Evolutionary conservation across 2,888 invertebrate species (phyloP).

Genomic region (Harpagoxenus sublaevis): DNA sequence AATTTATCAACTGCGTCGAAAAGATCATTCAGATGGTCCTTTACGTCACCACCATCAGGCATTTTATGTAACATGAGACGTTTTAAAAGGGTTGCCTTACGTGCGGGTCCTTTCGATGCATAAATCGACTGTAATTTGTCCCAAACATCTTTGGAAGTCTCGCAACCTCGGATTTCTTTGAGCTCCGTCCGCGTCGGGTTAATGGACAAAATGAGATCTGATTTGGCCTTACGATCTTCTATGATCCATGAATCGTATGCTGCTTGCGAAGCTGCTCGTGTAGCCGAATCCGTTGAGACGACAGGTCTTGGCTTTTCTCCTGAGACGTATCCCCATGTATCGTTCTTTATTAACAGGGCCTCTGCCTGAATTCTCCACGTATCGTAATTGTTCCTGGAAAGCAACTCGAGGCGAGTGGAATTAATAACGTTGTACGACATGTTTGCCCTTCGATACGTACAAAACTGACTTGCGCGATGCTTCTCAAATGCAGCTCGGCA

Average conservation of each 20-base stretch:
- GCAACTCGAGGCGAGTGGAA: not conserved
- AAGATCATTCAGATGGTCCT: not conserved
- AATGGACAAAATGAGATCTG: constrained; percentile 10
- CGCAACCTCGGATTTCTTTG: not conserved
- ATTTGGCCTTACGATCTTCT: not conserved
- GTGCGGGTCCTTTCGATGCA: constrained; percentile 12
- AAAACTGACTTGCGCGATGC: constrained; percentile 9
- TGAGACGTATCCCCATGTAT: not conserved
- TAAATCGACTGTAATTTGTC: constrained; percentile 20
- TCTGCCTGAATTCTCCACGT: constrained; percentile 8
- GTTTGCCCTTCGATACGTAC: too few relatives aligned
- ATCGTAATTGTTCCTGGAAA: not conserved
- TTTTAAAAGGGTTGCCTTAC: constrained; percentile 22
- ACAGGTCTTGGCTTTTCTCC: not conserved
- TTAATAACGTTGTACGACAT: not conserved
- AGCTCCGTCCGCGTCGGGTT: not conserved
- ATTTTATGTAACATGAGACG: not conserved
- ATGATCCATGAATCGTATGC: not conserved
- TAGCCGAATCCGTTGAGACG: not conserved
- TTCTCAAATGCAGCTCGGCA: too few relatives aligned
- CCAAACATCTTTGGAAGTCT: not conserved
- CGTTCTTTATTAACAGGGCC: not conserved
- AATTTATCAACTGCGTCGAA: constrained; percentile 27
- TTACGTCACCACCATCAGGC: not conserved
- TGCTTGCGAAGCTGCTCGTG: not conserved